Percentiles rank a stretch among this genome's conserved stretches.
phyloP scores from a whole-genome alignment of 2,888 invertebrate species.

The Aelia acuminata region DNA sequence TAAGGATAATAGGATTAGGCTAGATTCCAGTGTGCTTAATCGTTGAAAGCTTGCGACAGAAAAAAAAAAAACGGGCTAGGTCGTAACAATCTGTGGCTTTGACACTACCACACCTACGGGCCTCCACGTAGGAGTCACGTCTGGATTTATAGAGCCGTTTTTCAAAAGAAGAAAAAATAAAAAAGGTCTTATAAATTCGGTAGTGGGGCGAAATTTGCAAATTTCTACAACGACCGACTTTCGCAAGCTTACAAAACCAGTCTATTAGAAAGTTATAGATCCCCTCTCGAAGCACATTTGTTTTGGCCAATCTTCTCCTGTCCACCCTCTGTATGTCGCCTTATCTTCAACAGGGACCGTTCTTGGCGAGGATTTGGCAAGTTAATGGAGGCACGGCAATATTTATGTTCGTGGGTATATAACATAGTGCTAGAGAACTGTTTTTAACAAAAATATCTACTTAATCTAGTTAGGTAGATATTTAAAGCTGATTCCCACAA shows the following conservation, averaged over 20 bases:
- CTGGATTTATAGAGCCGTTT: constrained; percentile 35
- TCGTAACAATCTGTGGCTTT: background rate
- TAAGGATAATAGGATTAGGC: background rate
- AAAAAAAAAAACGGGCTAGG: background rate
- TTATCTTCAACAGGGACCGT: background rate
- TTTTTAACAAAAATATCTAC: no score
- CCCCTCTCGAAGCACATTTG: background rate
- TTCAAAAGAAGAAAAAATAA: background rate
- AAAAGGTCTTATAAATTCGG: background rate
- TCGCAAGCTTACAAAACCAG: constrained; percentile 54
- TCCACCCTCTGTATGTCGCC: background rate
- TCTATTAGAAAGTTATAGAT: constrained; percentile 57
- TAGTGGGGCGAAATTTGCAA: constrained; percentile 52
- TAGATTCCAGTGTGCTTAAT: background rate
- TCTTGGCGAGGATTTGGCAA: background rate
- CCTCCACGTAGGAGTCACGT: background rate
- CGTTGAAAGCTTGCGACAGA: background rate
- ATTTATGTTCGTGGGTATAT: background rate
- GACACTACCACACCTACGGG: constrained; percentile 34
- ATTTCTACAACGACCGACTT: constrained; percentile 58
- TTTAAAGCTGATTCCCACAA: no score
- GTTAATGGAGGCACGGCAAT: background rate
- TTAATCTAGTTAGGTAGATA: no score
- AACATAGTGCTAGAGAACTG: background rate
- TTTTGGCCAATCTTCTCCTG: background rate